Conservation (phyloP, 2,113 vertebrate genomes). For the Montifringilla adamsi region DNA sequence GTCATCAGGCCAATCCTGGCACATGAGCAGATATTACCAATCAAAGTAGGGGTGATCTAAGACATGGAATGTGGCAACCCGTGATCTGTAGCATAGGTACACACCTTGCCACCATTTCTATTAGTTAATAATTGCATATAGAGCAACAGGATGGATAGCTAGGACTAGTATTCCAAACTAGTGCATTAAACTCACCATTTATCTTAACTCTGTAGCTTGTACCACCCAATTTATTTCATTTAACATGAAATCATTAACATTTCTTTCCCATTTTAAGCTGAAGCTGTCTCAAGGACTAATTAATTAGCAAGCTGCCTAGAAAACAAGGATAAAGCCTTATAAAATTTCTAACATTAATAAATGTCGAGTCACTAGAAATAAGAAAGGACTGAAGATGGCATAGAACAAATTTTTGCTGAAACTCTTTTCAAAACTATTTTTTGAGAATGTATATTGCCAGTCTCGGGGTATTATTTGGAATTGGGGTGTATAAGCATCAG, state of each 20-base stretch:
- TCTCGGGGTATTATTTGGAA: not conserved
- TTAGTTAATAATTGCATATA: not conserved
- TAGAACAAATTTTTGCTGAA: not conserved
- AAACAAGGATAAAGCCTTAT: not conserved
- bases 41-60: not conserved
- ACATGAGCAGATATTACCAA: not conserved
- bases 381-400: not conserved
- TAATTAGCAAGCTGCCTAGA: not conserved
- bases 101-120: not conserved
- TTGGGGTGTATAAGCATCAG: not conserved
- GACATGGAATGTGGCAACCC: not conserved
- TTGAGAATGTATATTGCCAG: not conserved
- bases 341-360: not conserved
- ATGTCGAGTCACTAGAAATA: not conserved
- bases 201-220: not conserved
- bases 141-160: not conserved
- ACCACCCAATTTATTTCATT: not conserved
- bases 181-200: not conserved
- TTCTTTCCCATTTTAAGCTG: not conserved
- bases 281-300: not conserved
- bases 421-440: not conserved
- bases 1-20: not conserved
- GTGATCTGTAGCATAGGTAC: not conserved
- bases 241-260: not conserved
- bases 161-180: not conserved